These are phyloP conservation scores for Andricus quercusramuli DNA, from an alignment of 2,888 invertebrate genomes.

Conservation along the genomic window DNA sequence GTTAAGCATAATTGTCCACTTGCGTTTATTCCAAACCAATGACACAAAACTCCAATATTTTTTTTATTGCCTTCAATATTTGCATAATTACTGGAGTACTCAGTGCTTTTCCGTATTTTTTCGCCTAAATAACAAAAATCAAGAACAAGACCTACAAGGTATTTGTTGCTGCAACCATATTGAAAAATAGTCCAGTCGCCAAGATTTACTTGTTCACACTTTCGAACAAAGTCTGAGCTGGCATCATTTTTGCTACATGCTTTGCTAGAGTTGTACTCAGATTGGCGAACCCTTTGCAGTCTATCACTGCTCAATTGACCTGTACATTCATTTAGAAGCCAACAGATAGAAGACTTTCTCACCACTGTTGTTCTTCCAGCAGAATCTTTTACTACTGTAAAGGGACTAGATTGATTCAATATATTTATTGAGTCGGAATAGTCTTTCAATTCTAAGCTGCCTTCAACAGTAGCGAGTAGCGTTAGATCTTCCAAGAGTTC, in stretches of 20 bases:
- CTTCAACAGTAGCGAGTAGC: constrained; percentile 19
- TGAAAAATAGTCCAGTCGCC: too few species aligned
- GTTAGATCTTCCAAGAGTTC: constrained; percentile 24
- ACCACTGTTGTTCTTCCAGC: constrained; percentile 22
- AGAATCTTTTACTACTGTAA: constrained; percentile 18
- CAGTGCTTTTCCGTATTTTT: constrained; percentile 42
- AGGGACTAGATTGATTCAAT: not conserved
- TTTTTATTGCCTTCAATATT: constrained; percentile 42
- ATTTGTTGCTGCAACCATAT: not conserved
- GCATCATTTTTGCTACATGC: too few species aligned
- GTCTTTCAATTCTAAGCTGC: constrained; percentile 24
- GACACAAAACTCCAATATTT: constrained; percentile 44
- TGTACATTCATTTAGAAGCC: constrained; percentile 15
- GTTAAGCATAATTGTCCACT: too few species aligned
- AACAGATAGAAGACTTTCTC: constrained; percentile 43
- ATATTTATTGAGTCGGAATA: not conserved
- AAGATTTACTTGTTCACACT: too few species aligned
- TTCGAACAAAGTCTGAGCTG: too few species aligned
- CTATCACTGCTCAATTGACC: constrained; percentile 41
- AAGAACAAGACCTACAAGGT: constrained; percentile 43
- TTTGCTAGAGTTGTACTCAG: not conserved
- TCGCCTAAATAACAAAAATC: constrained; percentile 38
- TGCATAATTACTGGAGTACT: constrained; percentile 41
- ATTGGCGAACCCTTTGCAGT: constrained; percentile 4
- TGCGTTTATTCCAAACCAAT: not conserved